Percentiles rank a stretch among this genome's conserved stretches.
Conservation (phyloP, 2,888 invertebrate genomes). For the Camponotus fellah region DNA sequence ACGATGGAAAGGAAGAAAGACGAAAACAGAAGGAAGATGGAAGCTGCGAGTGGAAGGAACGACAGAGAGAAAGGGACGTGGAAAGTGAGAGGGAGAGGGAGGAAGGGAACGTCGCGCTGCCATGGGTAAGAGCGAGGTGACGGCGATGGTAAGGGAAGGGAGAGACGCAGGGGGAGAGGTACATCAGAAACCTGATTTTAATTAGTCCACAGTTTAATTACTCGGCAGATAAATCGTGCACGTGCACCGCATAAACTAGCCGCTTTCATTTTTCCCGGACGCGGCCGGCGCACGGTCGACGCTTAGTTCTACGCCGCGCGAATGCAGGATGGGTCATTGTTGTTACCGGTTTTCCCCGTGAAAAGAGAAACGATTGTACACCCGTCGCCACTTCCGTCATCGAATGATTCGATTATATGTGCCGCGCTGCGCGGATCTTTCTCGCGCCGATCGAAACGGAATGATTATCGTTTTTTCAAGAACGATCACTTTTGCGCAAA, state of each 20-base stretch:
- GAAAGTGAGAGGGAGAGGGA: neutral
- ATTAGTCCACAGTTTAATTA: constrained; percentile 86
- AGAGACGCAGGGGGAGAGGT: constrained; percentile 75
- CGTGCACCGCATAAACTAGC: constrained; percentile 86
- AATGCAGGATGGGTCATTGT: constrained; percentile 83
- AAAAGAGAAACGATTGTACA: constrained; percentile 69
- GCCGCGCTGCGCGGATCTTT: constrained; percentile 16
- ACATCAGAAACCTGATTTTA: constrained; percentile 86
- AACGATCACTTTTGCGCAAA: constrained; percentile 4
- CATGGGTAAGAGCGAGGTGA: constrained; percentile 49
- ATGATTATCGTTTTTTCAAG: neutral
- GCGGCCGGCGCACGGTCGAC: constrained; percentile 77
- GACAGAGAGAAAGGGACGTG: constrained; percentile 41
- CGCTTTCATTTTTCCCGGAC: constrained; percentile 85
- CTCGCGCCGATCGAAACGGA: neutral
- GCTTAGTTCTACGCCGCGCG: constrained; percentile 82
- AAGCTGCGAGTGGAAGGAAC: constrained; percentile 30
- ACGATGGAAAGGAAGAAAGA: constrained; percentile 17
- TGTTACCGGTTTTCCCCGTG: constrained; percentile 60
- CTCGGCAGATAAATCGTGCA: constrained; percentile 86
- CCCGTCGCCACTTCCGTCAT: constrained; percentile 61
- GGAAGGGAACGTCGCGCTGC: constrained; percentile 36
- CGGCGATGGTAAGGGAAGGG: constrained; percentile 19
- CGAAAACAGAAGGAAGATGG: constrained; percentile 7
- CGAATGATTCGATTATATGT: constrained; percentile 59